Percentiles rank a stretch among this genome's conserved stretches.
phyloP scores from a whole-genome alignment of 2,888 invertebrate species.

The Luffia ferchaultella region DNA sequence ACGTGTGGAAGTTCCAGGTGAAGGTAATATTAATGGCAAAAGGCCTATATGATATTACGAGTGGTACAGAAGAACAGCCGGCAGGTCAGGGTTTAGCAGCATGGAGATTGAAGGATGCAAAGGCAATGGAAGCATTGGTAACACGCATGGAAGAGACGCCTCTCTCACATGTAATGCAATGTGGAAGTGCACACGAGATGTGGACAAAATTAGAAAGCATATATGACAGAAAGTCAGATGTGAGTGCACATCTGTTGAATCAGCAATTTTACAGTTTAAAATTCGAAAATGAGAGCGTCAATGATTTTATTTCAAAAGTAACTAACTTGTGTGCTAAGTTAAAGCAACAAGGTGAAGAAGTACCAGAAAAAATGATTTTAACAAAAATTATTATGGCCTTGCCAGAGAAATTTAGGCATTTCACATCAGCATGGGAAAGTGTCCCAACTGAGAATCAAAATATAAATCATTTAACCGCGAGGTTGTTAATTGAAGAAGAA shows the following conservation, averaged over 20 bases:
- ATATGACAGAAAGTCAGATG: neutral
- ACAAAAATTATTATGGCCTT: neutral
- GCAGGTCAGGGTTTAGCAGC: neutral
- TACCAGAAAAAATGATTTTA: neutral
- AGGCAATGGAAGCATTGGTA: neutral
- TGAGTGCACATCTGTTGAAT: neutral
- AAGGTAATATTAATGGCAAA: neutral
- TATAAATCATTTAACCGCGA: neutral
- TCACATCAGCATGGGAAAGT: no score
- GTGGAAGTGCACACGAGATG: neutral
- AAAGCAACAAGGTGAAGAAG: neutral
- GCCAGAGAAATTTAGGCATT: neutral
- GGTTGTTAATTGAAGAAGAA: neutral
- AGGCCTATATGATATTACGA: neutral
- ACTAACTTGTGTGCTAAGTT: neutral
- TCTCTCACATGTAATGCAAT: neutral
- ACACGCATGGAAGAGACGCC: neutral
- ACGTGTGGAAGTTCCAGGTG: neutral
- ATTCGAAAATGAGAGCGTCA: neutral
- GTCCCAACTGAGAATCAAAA: neutral
- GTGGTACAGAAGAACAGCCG: neutral
- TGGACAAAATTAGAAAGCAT: neutral
- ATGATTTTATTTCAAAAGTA: no score
- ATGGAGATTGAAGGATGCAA: neutral
- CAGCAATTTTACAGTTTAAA: neutral